Evolutionary conservation across 2,797 vertebrate genomes (phyloP).

Genomic region (Pagetopsis macropterus): DNA sequence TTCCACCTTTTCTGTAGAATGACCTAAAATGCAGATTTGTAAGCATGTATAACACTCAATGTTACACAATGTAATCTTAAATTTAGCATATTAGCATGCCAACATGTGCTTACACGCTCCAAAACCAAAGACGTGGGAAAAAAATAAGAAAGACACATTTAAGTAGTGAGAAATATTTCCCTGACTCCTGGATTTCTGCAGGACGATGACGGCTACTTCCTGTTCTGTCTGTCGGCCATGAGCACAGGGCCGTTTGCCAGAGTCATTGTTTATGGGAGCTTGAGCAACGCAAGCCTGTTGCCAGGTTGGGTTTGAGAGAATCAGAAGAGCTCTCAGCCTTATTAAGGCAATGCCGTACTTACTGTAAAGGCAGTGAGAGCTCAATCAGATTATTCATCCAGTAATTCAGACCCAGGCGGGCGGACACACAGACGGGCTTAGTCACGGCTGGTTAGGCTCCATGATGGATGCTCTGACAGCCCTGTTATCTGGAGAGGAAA

Average conservation of each 20-base stretch:
- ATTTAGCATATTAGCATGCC: not conserved
- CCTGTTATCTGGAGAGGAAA: slow-evolving; percentile 42
- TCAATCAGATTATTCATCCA: slow-evolving; percentile 61
- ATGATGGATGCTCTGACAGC: slow-evolving; percentile 59
- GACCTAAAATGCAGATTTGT: not conserved
- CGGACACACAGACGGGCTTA: slow-evolving; percentile 54
- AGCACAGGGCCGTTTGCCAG: slow-evolving; percentile 34
- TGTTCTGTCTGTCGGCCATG: slow-evolving; percentile 36
- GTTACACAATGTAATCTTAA: not conserved
- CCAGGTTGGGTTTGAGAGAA: slow-evolving; percentile 50
- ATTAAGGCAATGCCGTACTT: slow-evolving; percentile 57
- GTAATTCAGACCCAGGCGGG: slow-evolving; percentile 54
- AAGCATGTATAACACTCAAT: not conserved
- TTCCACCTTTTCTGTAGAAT: too few relatives aligned
- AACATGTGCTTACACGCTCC: not conserved
- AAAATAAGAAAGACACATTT: not conserved
- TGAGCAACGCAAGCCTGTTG: slow-evolving; percentile 33
- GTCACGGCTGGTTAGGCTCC: slow-evolving; percentile 62
- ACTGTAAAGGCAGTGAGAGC: slow-evolving; percentile 51
- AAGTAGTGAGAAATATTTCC: not conserved
- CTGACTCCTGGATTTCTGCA: slow-evolving; percentile 52
- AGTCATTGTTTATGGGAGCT: slow-evolving; percentile 3
- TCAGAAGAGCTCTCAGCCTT: slow-evolving; percentile 54
- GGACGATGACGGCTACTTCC: slow-evolving; percentile 15
- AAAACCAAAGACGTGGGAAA: not conserved